phyloP scores from a whole-genome alignment of 2,888 invertebrate species.

The Flexamia atlantica region DNA sequence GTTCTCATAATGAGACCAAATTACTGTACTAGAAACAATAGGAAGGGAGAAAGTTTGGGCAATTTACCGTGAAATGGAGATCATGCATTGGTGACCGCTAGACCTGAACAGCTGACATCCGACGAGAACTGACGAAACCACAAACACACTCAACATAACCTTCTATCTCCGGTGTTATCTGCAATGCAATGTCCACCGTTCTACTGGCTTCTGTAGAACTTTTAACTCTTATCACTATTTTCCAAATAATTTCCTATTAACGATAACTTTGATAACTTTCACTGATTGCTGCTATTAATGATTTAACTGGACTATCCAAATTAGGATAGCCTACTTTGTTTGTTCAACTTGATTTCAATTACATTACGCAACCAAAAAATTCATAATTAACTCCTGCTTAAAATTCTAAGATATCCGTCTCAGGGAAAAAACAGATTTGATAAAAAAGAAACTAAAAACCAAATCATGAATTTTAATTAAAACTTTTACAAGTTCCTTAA shows the following conservation, averaged over 20 bases:
- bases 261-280: neutral
- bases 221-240: constrained; percentile 6
- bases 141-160: constrained; percentile 16
- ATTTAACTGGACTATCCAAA: too few relatives aligned
- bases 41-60: constrained; percentile 30
- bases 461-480: too few relatives aligned
- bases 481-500: too few relatives aligned
- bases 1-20: too few relatives aligned
- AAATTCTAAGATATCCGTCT: too few relatives aligned
- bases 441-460: too few relatives aligned
- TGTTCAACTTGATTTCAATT: too few relatives aligned
- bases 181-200: constrained; percentile 1
- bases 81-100: constrained; percentile 31
- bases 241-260: neutral
- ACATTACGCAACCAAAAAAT: too few relatives aligned
- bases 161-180: neutral
- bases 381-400: too few relatives aligned
- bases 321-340: too few relatives aligned
- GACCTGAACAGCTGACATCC: neutral
- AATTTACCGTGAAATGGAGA: constrained; percentile 22
- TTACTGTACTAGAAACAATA: too few relatives aligned
- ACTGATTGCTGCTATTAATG: neutral
- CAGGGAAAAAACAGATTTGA: too few relatives aligned
- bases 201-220: constrained; percentile 10
- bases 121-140: constrained; percentile 16